These are phyloP conservation scores for Spodoptera frugiperda DNA, from an alignment of 1,140 invertebrate species.

Conservation along the genomic window DNA sequence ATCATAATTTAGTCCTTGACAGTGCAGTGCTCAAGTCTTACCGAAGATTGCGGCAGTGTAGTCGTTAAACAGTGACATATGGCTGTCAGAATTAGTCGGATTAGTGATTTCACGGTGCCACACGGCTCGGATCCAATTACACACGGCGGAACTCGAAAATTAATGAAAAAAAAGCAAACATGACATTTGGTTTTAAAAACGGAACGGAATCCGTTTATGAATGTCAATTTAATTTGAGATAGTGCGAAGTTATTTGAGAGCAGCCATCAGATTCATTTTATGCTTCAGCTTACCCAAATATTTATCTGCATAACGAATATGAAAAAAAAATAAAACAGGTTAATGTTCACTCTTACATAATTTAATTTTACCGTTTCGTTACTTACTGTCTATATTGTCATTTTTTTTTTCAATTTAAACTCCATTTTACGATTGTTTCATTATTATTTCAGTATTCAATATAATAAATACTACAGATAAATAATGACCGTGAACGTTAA, in stretches of 20 bases:
- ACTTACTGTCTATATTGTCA: too few relatives aligned
- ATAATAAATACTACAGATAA: too few relatives aligned
- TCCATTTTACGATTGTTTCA: too few relatives aligned
- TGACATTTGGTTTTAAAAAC: conserved; percentile 70
- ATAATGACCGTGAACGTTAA: too few relatives aligned
- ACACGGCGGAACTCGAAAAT: conserved; percentile 75
- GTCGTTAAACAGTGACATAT: conserved; percentile 83
- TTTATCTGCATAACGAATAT: too few relatives aligned
- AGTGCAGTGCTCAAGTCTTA: conserved; percentile 42
- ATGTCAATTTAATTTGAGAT: conserved; percentile 66
- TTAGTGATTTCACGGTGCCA: conserved; percentile 84
- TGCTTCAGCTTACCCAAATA: too few relatives aligned
- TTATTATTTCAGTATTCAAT: too few relatives aligned
- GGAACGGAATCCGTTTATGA: conserved; percentile 68
- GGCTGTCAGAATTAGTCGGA: conserved; percentile 85
- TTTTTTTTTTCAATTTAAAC: too few relatives aligned
- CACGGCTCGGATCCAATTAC: conserved; percentile 81
- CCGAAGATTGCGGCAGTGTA: conserved; percentile 62
- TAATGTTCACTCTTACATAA: too few relatives aligned
- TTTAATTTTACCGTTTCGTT: too few relatives aligned
- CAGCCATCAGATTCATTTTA: too few relatives aligned
- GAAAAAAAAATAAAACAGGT: background rate
- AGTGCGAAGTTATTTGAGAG: conserved; percentile 52
- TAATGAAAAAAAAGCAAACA: conserved; percentile 79
- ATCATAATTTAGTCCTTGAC: conserved; percentile 10